A percentile compares a stretch with the other conserved stretches of the same genome.
Evolutionary conservation across 2,888 invertebrate species (phyloP).

Genomic region (Carabus problematicus): DNA sequence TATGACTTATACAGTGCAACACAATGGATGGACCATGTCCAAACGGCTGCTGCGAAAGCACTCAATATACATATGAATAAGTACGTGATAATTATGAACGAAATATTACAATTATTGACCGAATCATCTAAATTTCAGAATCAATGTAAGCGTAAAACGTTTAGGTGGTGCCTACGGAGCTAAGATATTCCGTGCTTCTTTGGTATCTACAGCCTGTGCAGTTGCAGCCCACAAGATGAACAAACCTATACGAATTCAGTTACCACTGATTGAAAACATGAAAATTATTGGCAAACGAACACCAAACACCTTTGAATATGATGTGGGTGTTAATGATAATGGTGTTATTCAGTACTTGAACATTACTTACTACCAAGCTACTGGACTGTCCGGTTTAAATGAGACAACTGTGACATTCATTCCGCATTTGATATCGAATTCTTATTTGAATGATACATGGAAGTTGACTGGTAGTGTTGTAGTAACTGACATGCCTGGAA

Average conservation of each 20-base stretch:
- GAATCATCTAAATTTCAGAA: constrained; percentile 63
- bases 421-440: constrained; percentile 60
- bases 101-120: background rate
- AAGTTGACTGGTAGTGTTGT: constrained; percentile 57
- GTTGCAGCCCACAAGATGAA: constrained; percentile 69
- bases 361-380: constrained; percentile 62
- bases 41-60: constrained; percentile 61
- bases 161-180: constrained; percentile 84
- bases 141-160: constrained; percentile 75
- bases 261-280: constrained; percentile 76
- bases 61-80: constrained; percentile 64
- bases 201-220: constrained; percentile 69
- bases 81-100: constrained; percentile 53
- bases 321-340: constrained; percentile 66
- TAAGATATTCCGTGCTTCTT: constrained; percentile 71
- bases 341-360: constrained; percentile 73
- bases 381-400: constrained; percentile 60
- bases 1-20: constrained; percentile 65
- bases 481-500: constrained; percentile 68
- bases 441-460: constrained; percentile 65
- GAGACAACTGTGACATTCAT: constrained; percentile 60
- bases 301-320: constrained; percentile 67
- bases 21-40: constrained; percentile 68
- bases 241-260: constrained; percentile 71
- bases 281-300: constrained; percentile 70